Base-by-base conservation (phyloP, 1,140 invertebrate genomes). In the Archivesica marissinica region DNA sequence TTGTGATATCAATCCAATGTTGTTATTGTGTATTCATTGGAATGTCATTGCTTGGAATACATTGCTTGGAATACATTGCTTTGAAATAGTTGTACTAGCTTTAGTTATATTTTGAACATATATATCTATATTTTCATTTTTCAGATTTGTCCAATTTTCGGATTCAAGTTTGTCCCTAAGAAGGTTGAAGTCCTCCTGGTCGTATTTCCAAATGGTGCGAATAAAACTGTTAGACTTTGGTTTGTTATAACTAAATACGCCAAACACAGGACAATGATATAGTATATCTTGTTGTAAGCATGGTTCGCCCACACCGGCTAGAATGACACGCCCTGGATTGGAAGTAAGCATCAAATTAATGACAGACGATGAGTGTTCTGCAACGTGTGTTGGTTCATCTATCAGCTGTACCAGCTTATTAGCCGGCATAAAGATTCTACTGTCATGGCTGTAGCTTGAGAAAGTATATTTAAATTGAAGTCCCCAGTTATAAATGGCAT, bases 231-330 rank as follows among this genome's bases (percentile, higher is more conserved):
- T 2, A 33, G 4, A 13, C 11, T 38, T 33, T 33, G 44, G 11
- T 54, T 76, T 76, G 2, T 52, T 33, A 17, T 38, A 54, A n/a
- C 25, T 76, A 2, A 76, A 20, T 2, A 52, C 13, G 28, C 72
- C 23, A 56, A 33, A 76, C 9, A 76, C 35, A 3, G 72, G 72
- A 76, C 72, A 76, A 35, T 76, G 72, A 47, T 54, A 76, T 11
- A 25, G 44, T 33, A 6, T 30, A 17, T 6, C 2, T 72, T 72
- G 38, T 17, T 72, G 38, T 11, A 72, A 9, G 25, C 38, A 54
- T 2, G 50, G 72, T 33, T 33, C 72, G 56, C 72, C 47, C 3
- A 54, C 47, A 4, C 72, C 72, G 28, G 28, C 13, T 15, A 7
- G 0, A 23, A 6, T n/a, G 9, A 76, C 38, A 9, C 52, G 28